Base-by-base conservation (phyloP, 2,113 vertebrate species). In the Myiozetetes cayanensis region DNA sequence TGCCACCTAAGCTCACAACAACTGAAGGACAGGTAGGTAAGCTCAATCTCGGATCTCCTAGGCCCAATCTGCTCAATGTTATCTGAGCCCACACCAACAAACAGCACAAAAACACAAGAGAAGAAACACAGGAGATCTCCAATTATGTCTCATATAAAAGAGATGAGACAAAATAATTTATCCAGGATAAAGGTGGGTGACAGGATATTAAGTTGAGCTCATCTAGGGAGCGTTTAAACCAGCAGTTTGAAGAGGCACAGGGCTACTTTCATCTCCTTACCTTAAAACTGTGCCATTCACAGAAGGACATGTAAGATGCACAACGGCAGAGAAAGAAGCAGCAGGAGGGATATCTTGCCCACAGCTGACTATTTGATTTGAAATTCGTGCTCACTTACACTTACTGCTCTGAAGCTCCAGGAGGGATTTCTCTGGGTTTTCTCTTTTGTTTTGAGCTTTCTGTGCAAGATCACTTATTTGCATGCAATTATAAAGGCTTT, bases 381-480 rank as follows among this genome's bases (percentile, higher is more conserved):
- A 94, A 92, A 93, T 84, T 89, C 33, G 35, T 92, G 70, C 66
- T 94, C 31, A 10, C 33, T 67, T 91, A 62, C 37, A 30, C 53
- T 75, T 81, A 76, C 61, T 80, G 52, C 71, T 93, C 70, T 25
- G 62, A 91, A 87, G 52, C 80, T 92, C 86, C 17, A 1, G 52
- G 68, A 66, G 50, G 56, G 59, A 86, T 83, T 88, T 84, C 55
- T 66, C 68, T 37, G 75, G 33, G 35, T 44, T 87, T 88, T 94
- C 58, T 81, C 59, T 31, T 90, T 78, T 87, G 62, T 80, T 90
- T 94, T 63, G 50, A 94, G 89, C 47, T 67, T 94, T 86, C 73
- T 85, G 21, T 65, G 20, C 39, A 72, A 35, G 31, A 73, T 50
- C 56, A 31, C 12, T 30, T 84, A 72, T 33, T 85, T 77, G 33